phyloP scores from a whole-genome alignment of 2,113 vertebrate species.

The Herpailurus yagouaroundi region DNA sequence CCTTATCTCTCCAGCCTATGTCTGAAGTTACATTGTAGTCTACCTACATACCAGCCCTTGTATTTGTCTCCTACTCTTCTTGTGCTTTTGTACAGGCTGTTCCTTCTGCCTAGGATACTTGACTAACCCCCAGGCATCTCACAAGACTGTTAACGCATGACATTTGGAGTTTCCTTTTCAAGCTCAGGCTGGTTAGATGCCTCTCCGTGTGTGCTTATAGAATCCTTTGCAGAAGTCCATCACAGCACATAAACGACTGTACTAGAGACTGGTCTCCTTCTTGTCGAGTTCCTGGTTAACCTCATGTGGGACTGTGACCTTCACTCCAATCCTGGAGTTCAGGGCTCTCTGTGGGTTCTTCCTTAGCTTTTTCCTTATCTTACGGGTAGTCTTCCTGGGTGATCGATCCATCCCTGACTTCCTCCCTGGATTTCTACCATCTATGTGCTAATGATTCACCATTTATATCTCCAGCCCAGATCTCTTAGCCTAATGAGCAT shows the following conservation, averaged over 20 bases:
- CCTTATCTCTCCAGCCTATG: not conserved
- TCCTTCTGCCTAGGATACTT: not conserved
- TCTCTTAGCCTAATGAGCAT: conserved; percentile 21
- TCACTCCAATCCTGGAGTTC: not conserved
- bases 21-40: not conserved
- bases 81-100: not conserved
- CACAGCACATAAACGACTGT: not conserved
- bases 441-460: not conserved
- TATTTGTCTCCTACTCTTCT: not conserved
- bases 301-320: not conserved
- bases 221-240: not conserved
- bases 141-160: not conserved
- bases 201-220: not conserved
- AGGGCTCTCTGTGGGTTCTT: not conserved
- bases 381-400: not conserved
- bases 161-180: not conserved
- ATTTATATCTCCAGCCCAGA: not conserved
- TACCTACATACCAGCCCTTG: not conserved
- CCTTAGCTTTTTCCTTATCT: not conserved
- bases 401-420: not conserved
- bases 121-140: not conserved
- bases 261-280: not conserved
- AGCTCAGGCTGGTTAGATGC: not conserved
- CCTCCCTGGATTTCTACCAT: not conserved
- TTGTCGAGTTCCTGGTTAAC: not conserved